Conservation (phyloP, 2,888 invertebrate genomes). For the Cheilosia scutellata region DNA sequence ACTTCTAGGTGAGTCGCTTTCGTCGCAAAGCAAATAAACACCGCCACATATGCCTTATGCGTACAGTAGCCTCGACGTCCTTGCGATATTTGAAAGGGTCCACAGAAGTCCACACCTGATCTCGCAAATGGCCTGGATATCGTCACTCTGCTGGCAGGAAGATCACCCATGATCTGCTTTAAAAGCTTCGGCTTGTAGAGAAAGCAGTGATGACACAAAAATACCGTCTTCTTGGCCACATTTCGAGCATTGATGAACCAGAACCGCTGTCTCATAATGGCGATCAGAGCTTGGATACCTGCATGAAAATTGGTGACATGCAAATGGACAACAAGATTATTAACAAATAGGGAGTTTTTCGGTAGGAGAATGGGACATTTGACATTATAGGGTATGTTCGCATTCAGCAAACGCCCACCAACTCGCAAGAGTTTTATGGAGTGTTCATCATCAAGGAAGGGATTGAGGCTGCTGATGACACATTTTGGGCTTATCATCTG, state of each 20-base stretch:
- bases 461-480: slow-evolving; percentile 1
- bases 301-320: slow-evolving; percentile 64
- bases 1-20: background rate
- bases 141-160: slow-evolving; percentile 1
- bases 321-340: slow-evolving; percentile 41
- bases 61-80: background rate
- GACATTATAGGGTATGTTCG: background rate
- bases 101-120: slow-evolving; percentile 14
- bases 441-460: slow-evolving; percentile 1
- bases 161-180: slow-evolving; percentile 1
- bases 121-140: slow-evolving; percentile 1
- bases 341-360: slow-evolving; percentile 15
- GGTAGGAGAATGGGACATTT: slow-evolving; percentile 15
- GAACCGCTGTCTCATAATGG: slow-evolving; percentile 48
- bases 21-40: background rate
- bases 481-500: slow-evolving; percentile 21
- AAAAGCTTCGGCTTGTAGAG: background rate
- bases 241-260: slow-evolving; percentile 56
- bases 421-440: background rate
- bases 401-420: slow-evolving; percentile 28
- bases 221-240: slow-evolving; percentile 13
- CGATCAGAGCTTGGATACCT: slow-evolving; percentile 56
- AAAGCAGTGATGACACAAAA: slow-evolving; percentile 4
- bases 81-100: slow-evolving; percentile 9
- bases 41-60: background rate